phyloP scores from a whole-genome alignment of 2,888 invertebrate species.

The Ommatoiulus sabulosus region DNA sequence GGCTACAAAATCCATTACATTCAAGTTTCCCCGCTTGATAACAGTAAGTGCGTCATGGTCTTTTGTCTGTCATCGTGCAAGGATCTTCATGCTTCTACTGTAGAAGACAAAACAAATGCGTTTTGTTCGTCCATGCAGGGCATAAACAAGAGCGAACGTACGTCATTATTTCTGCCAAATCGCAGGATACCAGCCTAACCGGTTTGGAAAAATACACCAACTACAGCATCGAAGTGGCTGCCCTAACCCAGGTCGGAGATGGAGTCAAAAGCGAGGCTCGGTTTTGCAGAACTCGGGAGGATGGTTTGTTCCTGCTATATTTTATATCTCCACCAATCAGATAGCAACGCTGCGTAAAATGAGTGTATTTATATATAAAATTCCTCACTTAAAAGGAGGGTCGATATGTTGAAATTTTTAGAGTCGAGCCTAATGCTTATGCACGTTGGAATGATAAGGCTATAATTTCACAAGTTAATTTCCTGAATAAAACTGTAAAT shows the following conservation, averaged over 20 bases:
- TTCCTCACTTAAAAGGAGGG: not conserved
- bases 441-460: not conserved
- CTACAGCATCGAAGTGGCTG: constrained; percentile 86
- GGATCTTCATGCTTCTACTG: no score
- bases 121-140: constrained; percentile 7
- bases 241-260: constrained; percentile 87
- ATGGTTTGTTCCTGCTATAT: constrained; percentile 72
- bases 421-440: not conserved
- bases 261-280: constrained; percentile 82
- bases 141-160: constrained; percentile 51
- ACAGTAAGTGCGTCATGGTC: not conserved
- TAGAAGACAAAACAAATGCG: not conserved
- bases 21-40: constrained; percentile 14
- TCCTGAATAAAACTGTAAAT: not conserved
- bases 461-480: not conserved
- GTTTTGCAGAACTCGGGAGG: constrained; percentile 86
- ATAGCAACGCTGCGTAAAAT: not conserved
- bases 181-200: constrained; percentile 79
- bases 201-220: constrained; percentile 86
- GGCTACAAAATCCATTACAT: constrained; percentile 60
- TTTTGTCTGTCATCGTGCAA: not conserved
- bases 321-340: not conserved
- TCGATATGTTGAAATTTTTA: not conserved
- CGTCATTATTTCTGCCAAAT: constrained; percentile 57
- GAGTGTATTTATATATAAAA: not conserved